Evolutionary conservation across 2,113 vertebrate genomes (phyloP).

Genomic region (Festucalex cinctus): DNA sequence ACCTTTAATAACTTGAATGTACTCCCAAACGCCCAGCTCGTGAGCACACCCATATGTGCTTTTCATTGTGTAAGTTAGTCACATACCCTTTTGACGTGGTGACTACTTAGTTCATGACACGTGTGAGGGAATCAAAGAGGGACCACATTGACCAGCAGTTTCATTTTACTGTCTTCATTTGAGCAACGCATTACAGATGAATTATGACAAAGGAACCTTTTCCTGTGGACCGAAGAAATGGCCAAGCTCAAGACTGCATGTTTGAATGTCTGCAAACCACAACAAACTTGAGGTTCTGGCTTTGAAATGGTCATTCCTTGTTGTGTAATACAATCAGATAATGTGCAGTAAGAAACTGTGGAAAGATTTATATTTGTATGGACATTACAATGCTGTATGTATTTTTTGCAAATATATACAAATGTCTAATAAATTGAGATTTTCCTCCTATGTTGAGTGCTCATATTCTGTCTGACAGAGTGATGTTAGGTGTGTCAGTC

Average conservation of each 20-base stretch:
- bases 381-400: conserved; percentile 49
- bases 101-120: background rate
- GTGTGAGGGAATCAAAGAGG: conserved; percentile 3
- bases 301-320: background rate
- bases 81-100: background rate
- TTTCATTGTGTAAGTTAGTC: background rate
- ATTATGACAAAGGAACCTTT: conserved; percentile 12
- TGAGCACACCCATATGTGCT: conserved; percentile 3
- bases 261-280: conserved; percentile 26
- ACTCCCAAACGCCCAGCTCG: background rate
- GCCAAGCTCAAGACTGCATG: conserved; percentile 43
- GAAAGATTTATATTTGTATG: conserved; percentile 51
- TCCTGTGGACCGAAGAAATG: conserved; percentile 14
- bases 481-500: conserved; percentile 13
- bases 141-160: background rate
- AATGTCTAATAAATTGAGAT: conserved; percentile 39
- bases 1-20: conserved; percentile 23
- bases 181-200: background rate
- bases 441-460: conserved; percentile 7
- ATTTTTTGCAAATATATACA: conserved; percentile 37
- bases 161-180: background rate
- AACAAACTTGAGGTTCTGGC: background rate
- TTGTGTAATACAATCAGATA: background rate
- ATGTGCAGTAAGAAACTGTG: background rate
- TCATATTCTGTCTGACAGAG: background rate